Evolutionary conservation across 1,140 invertebrate genomes (phyloP).

Genomic region (Archegozetes longisetosus): DNA sequence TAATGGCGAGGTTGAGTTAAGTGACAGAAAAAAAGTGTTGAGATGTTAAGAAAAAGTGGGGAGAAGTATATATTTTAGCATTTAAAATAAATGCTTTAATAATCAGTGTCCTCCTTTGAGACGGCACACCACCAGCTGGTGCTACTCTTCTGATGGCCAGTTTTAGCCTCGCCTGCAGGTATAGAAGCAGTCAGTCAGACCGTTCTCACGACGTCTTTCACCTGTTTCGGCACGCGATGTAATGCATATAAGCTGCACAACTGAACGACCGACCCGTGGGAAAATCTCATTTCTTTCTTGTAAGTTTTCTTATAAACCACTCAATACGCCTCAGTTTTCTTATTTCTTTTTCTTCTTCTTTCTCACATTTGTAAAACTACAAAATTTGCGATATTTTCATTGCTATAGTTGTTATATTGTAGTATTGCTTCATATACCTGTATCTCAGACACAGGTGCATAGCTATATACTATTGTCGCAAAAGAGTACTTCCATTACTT

Average conservation of each 20-base stretch:
- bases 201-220: neutral
- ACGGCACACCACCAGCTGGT: too few species aligned
- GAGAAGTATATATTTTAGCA: too few species aligned
- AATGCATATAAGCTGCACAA: too few species aligned
- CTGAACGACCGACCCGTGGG: too few species aligned
- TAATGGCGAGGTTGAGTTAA: too few species aligned
- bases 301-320: neutral
- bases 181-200: neutral
- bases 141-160: too few species aligned
- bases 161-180: neutral
- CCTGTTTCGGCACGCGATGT: neutral
- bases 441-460: neutral
- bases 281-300: neutral
- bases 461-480: too few species aligned
- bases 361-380: neutral
- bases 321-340: neutral
- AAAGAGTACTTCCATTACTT: too few species aligned
- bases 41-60: too few species aligned
- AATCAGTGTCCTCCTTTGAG: too few species aligned
- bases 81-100: too few species aligned
- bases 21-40: too few species aligned
- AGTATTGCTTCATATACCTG: neutral
- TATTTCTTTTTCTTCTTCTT: neutral
- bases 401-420: neutral
- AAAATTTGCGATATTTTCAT: neutral